phyloP scores from a whole-genome alignment of 2,113 vertebrate genomes.

The Sarotherodon lohbergeri region DNA sequence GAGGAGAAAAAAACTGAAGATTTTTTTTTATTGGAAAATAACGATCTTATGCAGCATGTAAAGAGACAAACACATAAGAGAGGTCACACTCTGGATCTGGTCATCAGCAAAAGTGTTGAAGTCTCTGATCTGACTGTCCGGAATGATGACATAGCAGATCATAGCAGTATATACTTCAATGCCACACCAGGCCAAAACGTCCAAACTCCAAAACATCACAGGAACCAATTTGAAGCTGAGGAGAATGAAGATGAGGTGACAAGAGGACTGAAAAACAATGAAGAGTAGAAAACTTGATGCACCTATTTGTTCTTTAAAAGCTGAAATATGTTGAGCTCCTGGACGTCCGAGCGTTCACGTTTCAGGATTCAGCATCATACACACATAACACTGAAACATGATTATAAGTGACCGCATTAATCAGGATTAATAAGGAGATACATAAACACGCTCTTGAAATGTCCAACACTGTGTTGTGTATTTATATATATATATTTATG shows the following conservation, averaged over 20 bases:
- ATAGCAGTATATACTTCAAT: neutral
- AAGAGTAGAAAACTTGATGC: neutral
- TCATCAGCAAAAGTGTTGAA: neutral
- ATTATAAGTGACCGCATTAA: too few species aligned
- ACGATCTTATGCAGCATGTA: neutral
- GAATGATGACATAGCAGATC: neutral
- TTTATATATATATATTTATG: too few species aligned
- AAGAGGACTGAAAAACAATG: rapidly evolving
- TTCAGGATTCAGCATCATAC: neutral
- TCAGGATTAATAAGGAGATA: too few species aligned
- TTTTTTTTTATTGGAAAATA: neutral
- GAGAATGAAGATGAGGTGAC: rapidly evolving
- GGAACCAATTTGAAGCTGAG: neutral
- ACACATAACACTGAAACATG: neutral
- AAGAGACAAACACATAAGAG: rapidly evolving
- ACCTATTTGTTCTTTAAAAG: neutral
- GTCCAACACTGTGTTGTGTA: too few species aligned
- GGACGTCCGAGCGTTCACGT: neutral
- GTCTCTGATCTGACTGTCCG: neutral
- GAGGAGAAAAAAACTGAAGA: rapidly evolving
- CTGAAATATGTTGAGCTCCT: neutral
- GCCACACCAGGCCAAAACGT: neutral
- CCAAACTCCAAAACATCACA: neutral
- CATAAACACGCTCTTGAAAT: too few species aligned
- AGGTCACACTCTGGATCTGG: neutral